Percentiles rank a stretch among this genome's conserved stretches.
Conservation (phyloP, 2,113 vertebrate species). For the Danio rerio region GRCz12tu NC_133189.1:49548501-49549000, state of each 20-base stretch:
- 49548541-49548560: no score
- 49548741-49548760: conserved; percentile 3
- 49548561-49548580: no score
- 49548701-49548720: not conserved
- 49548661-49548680: not conserved
- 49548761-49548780: not conserved
- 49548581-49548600: no score
- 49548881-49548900: conserved; percentile 87
- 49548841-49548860: conserved; percentile 97
- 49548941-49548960: no score
- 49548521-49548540: no score
- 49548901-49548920: no score
- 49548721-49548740: not conserved
- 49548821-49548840: conserved; percentile 99
- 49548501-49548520: no score
- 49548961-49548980: no score
- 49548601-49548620: no score
- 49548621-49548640: no score
- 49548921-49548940: no score
- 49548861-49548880: conserved; percentile 98
- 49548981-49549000: no score
- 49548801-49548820: conserved; percentile 95
- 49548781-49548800: conserved; percentile 97
- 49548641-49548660: not conserved
- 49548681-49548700: not conserved